Evolutionary conservation across 2,888 invertebrate genomes (phyloP).

Genomic region (Ectropis crepuscularia): DNA sequence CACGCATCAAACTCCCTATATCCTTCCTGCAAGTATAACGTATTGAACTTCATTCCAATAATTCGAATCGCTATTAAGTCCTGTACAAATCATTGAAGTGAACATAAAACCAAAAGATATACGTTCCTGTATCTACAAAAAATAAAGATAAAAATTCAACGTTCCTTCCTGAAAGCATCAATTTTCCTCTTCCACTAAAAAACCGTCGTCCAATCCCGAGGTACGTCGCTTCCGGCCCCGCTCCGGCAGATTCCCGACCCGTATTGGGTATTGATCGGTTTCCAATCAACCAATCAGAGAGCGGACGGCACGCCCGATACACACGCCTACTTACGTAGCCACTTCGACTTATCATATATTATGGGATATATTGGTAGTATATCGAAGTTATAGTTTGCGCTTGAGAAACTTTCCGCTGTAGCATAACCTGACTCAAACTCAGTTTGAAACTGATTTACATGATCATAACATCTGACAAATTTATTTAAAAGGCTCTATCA

Average conservation of each 20-base stretch:
- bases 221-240: slow-evolving; percentile 26
- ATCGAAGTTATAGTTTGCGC: not conserved
- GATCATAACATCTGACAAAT: too few relatives aligned
- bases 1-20: too few relatives aligned
- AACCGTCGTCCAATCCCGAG: slow-evolving; percentile 33
- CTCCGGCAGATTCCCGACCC: slow-evolving; percentile 40
- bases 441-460: too few relatives aligned
- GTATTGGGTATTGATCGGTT: slow-evolving; percentile 81
- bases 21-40: too few relatives aligned
- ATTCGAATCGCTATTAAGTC: too few relatives aligned
- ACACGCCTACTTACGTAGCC: slow-evolving; percentile 61
- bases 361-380: slow-evolving; percentile 20
- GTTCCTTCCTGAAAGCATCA: not conserved
- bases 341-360: slow-evolving; percentile 4
- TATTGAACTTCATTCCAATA: too few relatives aligned
- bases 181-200: slow-evolving; percentile 16
- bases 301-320: slow-evolving; percentile 64
- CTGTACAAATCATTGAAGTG: too few relatives aligned
- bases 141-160: not conserved
- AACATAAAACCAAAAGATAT: too few relatives aligned
- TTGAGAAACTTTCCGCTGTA: too few relatives aligned
- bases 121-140: too few relatives aligned
- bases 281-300: slow-evolving; percentile 79
- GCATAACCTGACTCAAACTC: too few relatives aligned
- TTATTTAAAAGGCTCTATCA: too few relatives aligned